Base-by-base conservation (phyloP, 1,140 invertebrate genomes). In the Dendrolimus kikuchii region DNA sequence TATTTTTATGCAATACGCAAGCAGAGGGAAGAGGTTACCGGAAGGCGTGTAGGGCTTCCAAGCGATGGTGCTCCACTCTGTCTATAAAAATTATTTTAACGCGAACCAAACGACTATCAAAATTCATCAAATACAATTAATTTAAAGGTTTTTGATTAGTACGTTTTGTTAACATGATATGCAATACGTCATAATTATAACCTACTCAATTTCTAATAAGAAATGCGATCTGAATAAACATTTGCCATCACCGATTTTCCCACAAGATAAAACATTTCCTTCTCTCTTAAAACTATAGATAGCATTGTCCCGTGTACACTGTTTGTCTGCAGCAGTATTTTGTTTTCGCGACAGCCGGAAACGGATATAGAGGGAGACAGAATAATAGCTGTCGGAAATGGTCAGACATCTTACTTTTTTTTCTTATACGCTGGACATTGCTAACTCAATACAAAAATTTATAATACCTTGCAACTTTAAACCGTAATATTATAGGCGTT, bases 301-400 rank as follows among this genome's bases (percentile, higher is more conserved):
- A 56, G 66, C 68, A 73, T 68, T 62, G 60, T 62, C 48, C 69
- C 51, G 57, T 68, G 59, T 66, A 65, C 61, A 62, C 67, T 60
- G 75, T 80, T 80, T 74, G 70, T 69, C 63, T 64, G 65, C 67
- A 59, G 59, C 55, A 66, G 68, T 77, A 86, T 81, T 84, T 84
- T 85, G 81, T 82, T 84, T 86, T 77, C 69, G 71, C 77, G 81
- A 84, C 83, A 84, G 70, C 55, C 75, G 83, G 83, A 86, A 86
- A 73, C 75, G 83, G 83, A 86, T 81, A 79, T 81, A 84, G 80
- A 84, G 79, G 79, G 79, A 83, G 79, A 84, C 81, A 79, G 83
- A 86, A 86, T 86, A 86, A 86, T 84, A 78, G 81, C 81, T 77
- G 79, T 75, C 81, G 82, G 82, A 86, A 84, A 84, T 84, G 83